A percentile compares a stretch with the other conserved stretches of the same genome.
Evolutionary conservation across 1,140 invertebrate genomes (phyloP).

Genomic region (Bombus difficillimus): DNA sequence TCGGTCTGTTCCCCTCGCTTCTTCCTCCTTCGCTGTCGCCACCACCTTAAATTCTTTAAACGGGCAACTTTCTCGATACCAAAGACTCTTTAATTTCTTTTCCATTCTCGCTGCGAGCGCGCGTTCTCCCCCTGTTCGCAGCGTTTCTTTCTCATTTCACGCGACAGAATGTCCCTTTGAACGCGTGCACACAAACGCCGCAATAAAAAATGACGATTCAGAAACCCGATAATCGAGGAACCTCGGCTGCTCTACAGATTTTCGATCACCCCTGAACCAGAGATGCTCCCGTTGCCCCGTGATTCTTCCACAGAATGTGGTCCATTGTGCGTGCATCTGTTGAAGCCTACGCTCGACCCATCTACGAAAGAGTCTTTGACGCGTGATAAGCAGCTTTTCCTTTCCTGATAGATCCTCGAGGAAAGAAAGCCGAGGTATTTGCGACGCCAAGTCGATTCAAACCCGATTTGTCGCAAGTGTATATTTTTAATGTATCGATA

Average conservation of each 20-base stretch:
- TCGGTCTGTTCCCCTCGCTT: not conserved
- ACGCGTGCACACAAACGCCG: not conserved
- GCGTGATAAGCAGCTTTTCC: constrained; percentile 36
- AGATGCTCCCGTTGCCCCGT: not conserved
- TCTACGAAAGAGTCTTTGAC: not conserved
- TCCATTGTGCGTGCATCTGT: constrained; percentile 24
- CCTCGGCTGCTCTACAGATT: not conserved
- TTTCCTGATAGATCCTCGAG: not conserved
- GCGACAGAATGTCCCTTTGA: not conserved
- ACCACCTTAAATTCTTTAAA: not conserved
- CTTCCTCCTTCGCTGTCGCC: constrained; percentile 1
- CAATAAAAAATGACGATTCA: not conserved
- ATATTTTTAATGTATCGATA: not conserved
- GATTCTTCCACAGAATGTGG: constrained; percentile 13
- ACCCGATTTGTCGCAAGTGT: not conserved
- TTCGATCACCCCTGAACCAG: constrained; percentile 6
- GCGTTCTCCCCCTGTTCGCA: too few species aligned
- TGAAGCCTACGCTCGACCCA: not conserved
- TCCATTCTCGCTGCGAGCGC: too few species aligned
- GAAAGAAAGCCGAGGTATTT: constrained; percentile 6
- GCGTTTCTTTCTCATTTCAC: not conserved
- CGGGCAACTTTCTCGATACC: constrained; percentile 14
- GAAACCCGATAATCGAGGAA: not conserved
- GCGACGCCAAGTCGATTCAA: too few species aligned
- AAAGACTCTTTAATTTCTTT: too few species aligned